A percentile compares a stretch with the other conserved stretches of the same genome.
phyloP scores from a whole-genome alignment of 2,797 vertebrate species.

The Craterocephalus amniculus region DNA sequence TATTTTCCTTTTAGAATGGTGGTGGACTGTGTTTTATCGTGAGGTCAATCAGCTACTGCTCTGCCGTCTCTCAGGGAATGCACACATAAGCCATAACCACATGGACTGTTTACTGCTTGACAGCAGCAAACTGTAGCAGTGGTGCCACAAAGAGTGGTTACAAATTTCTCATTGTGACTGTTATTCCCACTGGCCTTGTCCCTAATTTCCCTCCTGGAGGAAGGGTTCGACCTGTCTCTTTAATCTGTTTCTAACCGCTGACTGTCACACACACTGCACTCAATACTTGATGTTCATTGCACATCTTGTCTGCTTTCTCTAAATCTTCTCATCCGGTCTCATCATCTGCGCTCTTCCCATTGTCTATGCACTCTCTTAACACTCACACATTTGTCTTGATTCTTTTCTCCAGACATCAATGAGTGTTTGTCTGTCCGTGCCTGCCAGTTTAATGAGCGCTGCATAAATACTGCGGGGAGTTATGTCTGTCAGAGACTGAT shows the following conservation, averaged over 20 bases:
- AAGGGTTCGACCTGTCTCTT: conserved; percentile 42
- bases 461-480: conserved; percentile 88
- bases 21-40: conserved; percentile 37
- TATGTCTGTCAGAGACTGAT: conserved; percentile 85
- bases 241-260: conserved; percentile 35
- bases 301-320: conserved; percentile 13
- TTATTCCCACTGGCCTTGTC: conserved; percentile 43
- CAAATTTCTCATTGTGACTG: conserved; percentile 49
- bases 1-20: conserved; percentile 33
- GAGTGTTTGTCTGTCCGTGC: conserved; percentile 87
- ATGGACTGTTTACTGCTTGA: conserved; percentile 28
- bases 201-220: conserved; percentile 44
- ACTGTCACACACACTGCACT: conserved; percentile 25
- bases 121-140: conserved; percentile 36
- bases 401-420: conserved; percentile 84
- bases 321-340: conserved; percentile 6
- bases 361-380: conserved; percentile 20
- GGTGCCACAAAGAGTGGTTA: conserved; percentile 35
- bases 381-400: conserved; percentile 34
- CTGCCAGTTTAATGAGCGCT: conserved; percentile 87
- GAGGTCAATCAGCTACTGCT: conserved; percentile 21
- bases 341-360: conserved; percentile 11
- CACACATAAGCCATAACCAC: conserved; percentile 33
- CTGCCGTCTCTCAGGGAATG: conserved; percentile 14
- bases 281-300: conserved; percentile 12